Evolutionary conservation across 2,113 vertebrate species (phyloP).

Genomic region (Odocoileus virginianus): DNA sequence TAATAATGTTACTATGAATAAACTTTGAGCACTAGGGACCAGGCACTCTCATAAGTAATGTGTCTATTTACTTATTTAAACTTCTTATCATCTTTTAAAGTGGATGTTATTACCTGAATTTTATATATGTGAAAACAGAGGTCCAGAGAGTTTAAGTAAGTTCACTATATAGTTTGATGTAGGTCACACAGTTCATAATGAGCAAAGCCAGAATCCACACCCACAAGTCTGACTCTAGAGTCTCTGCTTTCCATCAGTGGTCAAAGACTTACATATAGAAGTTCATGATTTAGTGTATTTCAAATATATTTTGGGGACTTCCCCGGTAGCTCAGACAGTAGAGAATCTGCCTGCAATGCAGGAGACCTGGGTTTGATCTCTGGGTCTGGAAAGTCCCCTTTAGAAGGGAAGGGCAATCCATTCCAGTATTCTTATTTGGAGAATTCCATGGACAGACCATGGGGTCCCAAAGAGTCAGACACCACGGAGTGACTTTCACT

Average conservation of each 20-base stretch:
- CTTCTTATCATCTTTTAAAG: neutral
- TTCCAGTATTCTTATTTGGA: neutral
- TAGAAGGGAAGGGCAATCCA: neutral
- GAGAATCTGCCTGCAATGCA: neutral
- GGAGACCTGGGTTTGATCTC: neutral
- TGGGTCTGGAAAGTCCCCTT: neutral
- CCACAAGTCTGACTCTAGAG: neutral
- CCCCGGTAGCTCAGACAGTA: neutral
- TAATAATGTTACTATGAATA: neutral
- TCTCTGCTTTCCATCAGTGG: neutral
- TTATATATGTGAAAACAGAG: neutral
- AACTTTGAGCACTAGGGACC: neutral
- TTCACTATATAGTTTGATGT: too few species aligned
- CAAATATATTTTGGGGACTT: neutral
- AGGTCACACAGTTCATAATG: neutral
- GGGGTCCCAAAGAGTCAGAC: neutral
- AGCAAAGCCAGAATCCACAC: neutral
- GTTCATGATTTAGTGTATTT: neutral
- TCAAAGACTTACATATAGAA: neutral
- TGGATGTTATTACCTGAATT: neutral
- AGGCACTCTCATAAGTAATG: neutral
- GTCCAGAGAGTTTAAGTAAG: neutral
- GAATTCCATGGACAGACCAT: neutral
- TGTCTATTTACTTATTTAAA: neutral
- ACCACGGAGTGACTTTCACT: neutral